Conservation (phyloP, 2,888 invertebrate genomes). For the Adineta ricciae region DNA sequence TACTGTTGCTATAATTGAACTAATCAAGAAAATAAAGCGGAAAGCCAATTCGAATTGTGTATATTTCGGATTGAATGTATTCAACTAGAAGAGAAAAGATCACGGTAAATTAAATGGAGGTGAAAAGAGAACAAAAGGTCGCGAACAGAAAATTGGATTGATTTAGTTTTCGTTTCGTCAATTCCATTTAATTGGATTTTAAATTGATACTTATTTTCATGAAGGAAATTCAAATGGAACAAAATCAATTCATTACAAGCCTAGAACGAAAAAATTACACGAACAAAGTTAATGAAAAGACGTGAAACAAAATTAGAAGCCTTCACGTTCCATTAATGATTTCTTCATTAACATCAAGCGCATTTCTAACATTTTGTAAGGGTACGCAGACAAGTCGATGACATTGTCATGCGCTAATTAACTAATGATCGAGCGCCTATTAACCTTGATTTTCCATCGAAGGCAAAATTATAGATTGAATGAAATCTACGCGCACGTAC, state of each 20-base stretch:
- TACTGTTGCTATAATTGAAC: constrained; percentile 76
- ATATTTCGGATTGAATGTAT: constrained; percentile 86
- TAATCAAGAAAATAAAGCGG: constrained; percentile 76
- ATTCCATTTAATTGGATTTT: constrained; percentile 73
- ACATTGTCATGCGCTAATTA: background rate
- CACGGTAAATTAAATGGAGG: background rate
- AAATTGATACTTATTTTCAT: constrained; percentile 75
- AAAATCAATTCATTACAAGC: constrained; percentile 76
- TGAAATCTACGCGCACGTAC: background rate
- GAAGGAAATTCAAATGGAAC: constrained; percentile 75
- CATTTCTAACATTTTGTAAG: background rate
- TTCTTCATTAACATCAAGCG: background rate
- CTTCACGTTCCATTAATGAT: background rate
- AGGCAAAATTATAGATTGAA: background rate
- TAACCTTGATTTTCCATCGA: background rate
- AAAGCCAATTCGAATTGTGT: constrained; percentile 96
- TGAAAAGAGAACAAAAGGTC: background rate
- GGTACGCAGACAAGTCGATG: background rate
- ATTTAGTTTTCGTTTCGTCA: constrained; percentile 66
- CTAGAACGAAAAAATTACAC: constrained; percentile 48
- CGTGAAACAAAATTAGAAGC: background rate
- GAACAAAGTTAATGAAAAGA: background rate
- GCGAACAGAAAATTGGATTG: constrained; percentile 41
- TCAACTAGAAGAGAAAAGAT: constrained; percentile 64
- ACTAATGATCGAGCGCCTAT: background rate